phyloP scores from a whole-genome alignment of 2,797 vertebrate species.

The Melanotaenia parkinsoni region DNA sequence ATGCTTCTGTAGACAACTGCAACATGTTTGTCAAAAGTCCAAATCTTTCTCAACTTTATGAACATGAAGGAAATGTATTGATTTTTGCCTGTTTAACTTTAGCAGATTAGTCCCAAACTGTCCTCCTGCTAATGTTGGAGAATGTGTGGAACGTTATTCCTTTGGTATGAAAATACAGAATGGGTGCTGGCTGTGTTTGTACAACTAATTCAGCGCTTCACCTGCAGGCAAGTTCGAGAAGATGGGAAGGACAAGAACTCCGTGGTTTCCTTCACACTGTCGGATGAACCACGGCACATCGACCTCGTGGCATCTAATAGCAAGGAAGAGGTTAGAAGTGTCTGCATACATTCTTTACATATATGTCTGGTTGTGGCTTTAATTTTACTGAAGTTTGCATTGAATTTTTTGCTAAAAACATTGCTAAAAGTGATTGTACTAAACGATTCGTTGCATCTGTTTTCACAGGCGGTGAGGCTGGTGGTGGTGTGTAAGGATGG shows the following conservation, averaged over 20 bases:
- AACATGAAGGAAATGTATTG: no score
- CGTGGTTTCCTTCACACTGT: slow-evolving; percentile 94
- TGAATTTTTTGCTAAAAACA: neutral
- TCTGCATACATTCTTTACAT: neutral
- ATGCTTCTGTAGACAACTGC: no score
- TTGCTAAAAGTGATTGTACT: neutral
- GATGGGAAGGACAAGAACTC: slow-evolving; percentile 95
- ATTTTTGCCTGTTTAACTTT: no score
- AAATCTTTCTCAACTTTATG: no score
- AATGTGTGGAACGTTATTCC: neutral
- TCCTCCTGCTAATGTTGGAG: neutral
- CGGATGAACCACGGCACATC: slow-evolving; percentile 91
- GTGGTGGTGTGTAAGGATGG: slow-evolving; percentile 96
- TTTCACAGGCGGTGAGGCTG: slow-evolving; percentile 90
- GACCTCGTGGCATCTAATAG: slow-evolving; percentile 90
- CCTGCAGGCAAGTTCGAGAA: slow-evolving; percentile 92
- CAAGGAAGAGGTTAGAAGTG: slow-evolving; percentile 91
- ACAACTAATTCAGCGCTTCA: slow-evolving; percentile 8
- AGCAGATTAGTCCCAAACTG: no score
- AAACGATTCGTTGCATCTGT: neutral
- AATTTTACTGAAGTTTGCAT: neutral
- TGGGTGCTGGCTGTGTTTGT: neutral
- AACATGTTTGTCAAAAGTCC: no score
- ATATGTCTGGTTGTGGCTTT: neutral
- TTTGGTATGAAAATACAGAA: neutral